phyloP scores from a whole-genome alignment of 2,797 vertebrate genomes.

The Artibeus jamaicensis region DNA sequence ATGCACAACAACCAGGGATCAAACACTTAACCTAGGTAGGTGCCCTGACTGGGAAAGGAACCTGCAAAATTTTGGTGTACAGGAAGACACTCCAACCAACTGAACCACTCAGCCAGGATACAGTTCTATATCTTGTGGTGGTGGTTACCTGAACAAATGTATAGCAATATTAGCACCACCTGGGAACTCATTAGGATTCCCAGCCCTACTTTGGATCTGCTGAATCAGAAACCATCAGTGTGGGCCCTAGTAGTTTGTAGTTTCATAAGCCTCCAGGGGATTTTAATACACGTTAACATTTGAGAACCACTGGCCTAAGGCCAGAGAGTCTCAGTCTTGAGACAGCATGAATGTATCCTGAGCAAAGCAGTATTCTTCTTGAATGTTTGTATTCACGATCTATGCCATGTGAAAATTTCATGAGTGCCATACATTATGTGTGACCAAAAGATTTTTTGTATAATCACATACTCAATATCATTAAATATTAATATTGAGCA shows the following conservation, averaged over 20 bases:
- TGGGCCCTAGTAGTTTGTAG: neutral
- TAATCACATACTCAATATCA: neutral
- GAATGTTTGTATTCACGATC: neutral
- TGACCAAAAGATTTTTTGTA: neutral
- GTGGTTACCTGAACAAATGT: no score
- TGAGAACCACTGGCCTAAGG: neutral
- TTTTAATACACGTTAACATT: neutral
- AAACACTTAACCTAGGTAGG: neutral
- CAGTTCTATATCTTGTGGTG: neutral
- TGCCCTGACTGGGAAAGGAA: neutral
- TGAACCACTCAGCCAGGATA: neutral
- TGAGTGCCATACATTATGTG: neutral
- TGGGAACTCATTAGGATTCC: neutral
- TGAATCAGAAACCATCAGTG: neutral
- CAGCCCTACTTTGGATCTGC: neutral
- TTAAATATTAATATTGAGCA: neutral
- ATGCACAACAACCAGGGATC: neutral
- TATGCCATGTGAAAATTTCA: neutral
- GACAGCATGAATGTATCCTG: neutral
- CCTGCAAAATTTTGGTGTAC: neutral
- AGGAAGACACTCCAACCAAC: neutral
- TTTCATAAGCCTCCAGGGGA: neutral
- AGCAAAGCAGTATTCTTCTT: neutral
- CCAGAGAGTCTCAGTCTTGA: neutral
- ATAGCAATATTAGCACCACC: neutral